Base-by-base conservation (phyloP, 2,888 invertebrate species). In the Leptinotarsa haldemani region DNA sequence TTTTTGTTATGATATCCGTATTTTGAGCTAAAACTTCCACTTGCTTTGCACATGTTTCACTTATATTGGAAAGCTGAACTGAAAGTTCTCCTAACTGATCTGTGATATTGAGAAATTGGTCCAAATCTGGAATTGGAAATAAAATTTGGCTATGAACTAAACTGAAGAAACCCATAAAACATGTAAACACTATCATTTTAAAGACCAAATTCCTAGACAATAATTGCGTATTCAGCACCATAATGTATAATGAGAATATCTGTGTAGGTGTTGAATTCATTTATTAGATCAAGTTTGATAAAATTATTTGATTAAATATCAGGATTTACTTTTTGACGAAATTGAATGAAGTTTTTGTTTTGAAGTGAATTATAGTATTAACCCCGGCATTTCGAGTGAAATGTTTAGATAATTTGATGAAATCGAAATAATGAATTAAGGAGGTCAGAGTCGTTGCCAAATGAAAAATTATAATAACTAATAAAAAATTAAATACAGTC, bases 101-200 rank as follows among this genome's bases (percentile, higher is more conserved):
- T 30, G 40, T n/a, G n/a, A n/a, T 61, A 61, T 30, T 15, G 7
- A 61, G 16, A 15, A 61, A 61, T 30, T 61, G 30, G 4, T 30
- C n/a, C 3, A 61, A n/a, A 25, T 61, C 61, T 61, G 61, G 61
- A 61, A 30, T n/a, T 61, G 61, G 61, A 61, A n/a, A 4, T 18
- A 5, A 3, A 2, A 40, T 18, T 61, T 61, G 61, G n/a, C 61
- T 61, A 5, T 30, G 4, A 16, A 61, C 61, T 40, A 18, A 30
- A 40, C 61, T 61, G 40, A 61, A n/a, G 5, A 40, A 4, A 30
- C 40, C 7, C 15, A 25, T 9, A 30, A 61, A 61, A 61, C 15
- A 12, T 2, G 30, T 30, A 2, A n/a, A 13, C 15, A 61, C 16
- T 30, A 61, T 40, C 40, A 61, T 61, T 15, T n/a, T 61, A 3